Percentiles rank a stretch among this genome's conserved stretches.
These are phyloP conservation scores for Enteromius viviparus DNA, from an alignment of 2,797 vertebrate genomes.

Conservation along the genomic window DNA sequence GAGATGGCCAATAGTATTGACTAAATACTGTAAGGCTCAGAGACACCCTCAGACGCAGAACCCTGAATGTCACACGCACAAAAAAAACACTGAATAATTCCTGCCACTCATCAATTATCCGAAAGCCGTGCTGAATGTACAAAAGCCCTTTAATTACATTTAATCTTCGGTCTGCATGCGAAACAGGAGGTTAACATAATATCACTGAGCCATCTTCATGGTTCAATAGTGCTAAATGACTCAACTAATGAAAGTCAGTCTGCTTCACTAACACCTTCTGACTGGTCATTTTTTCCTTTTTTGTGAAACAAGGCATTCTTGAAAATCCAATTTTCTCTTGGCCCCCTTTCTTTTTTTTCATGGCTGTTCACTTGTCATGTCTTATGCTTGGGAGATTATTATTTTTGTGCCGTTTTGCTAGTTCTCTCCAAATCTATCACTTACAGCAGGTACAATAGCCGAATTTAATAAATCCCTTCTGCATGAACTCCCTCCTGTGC, in stretches of 20 bases:
- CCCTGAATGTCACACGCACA: slow-evolving; percentile 20
- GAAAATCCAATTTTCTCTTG: slow-evolving; percentile 83
- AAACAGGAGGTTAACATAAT: slow-evolving; percentile 85
- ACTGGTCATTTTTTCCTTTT: slow-evolving; percentile 73
- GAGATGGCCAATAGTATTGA: not conserved
- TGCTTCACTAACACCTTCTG: slow-evolving; percentile 75
- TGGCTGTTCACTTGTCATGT: slow-evolving; percentile 79
- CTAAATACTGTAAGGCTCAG: not conserved
- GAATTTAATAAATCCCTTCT: slow-evolving; percentile 77
- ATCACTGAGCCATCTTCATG: slow-evolving; percentile 82
- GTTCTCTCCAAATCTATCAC: slow-evolving; percentile 77
- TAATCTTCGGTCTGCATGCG: slow-evolving; percentile 77
- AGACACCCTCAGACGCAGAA: not conserved
- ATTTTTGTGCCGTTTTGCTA: slow-evolving; percentile 70
- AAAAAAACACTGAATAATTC: slow-evolving; percentile 66
- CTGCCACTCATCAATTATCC: slow-evolving; percentile 75
- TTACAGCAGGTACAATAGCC: slow-evolving; percentile 78
- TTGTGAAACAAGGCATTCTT: slow-evolving; percentile 75
- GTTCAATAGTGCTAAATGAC: slow-evolving; percentile 80
- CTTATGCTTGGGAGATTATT: slow-evolving; percentile 74
- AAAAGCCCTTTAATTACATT: slow-evolving; percentile 80
- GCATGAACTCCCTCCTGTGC: slow-evolving; percentile 72
- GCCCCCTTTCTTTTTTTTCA: slow-evolving; percentile 73
- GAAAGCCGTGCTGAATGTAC: slow-evolving; percentile 68
- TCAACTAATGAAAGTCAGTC: slow-evolving; percentile 80